Evolutionary conservation across 2,113 vertebrate species (phyloP), one percentile per base, ranked within the genome.

Genomic region (Tragelaphus strepsiceros): DNA sequence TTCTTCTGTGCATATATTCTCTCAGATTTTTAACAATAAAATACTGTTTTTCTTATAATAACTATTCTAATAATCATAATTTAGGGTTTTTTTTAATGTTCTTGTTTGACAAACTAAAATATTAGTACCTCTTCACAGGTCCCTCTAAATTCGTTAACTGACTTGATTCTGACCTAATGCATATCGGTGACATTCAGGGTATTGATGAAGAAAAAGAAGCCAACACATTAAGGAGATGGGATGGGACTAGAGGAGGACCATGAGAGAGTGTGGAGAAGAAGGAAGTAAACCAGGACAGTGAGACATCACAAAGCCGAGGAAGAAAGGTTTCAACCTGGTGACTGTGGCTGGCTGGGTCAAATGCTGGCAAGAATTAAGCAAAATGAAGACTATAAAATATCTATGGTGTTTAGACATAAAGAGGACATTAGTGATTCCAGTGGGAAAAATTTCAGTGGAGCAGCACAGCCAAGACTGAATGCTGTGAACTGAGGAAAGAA

Each of bases 61-160:
- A 19, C 19, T 67, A 53, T 95, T 39, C 88, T 88, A 96, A 51
- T 62, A 71, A 78, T 78, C 17, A 32, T 54, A 54, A 16, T 28
- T 85, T 19, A 53, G 30, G 35, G 0, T 32, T 89, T 61, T 59
- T 30, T 30, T 83, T 49, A 24, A 4, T 54, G 82, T 56, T 54
- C 15, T 81, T 91, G 53, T 61, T 85, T 95, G 39, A 56, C 26
- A 89, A 80, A 54, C 30, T 86, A 93, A 93, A 96, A 94, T 56
- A 85, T 13, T 35, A 87, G n/a, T 16, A 32, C 85, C 59, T 43
- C 51, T 59, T 94, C n/a, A 3, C 14, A 67, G 35, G 3, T 54
- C 15, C 15, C 13, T 94, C 13, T 92, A 77, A 92, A 84, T 84
- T 81, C 35, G 51, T 81, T 71, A 43, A 58, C 83, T 74, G 56